A percentile compares a stretch with the other conserved stretches of the same genome.
Evolutionary conservation across 2,888 invertebrate species (phyloP).

Genomic region (Eudemis profundana): DNA sequence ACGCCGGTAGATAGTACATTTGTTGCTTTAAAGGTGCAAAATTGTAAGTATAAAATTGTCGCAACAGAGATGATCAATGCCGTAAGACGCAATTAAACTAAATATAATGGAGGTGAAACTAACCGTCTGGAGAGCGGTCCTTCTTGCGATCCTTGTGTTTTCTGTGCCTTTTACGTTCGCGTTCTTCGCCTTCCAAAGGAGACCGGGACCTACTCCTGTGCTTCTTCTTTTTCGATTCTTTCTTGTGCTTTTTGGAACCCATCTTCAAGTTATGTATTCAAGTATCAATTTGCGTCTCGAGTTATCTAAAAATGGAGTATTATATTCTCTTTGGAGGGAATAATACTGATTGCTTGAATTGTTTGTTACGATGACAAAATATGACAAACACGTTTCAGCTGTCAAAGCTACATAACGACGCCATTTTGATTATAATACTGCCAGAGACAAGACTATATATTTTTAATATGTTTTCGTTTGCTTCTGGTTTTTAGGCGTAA

Average conservation of each 20-base stretch:
- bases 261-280: constrained; percentile 63
- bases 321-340: too few species aligned
- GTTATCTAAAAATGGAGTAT: background rate
- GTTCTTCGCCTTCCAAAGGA: constrained; percentile 83
- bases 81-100: constrained; percentile 56
- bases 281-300: background rate
- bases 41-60: background rate
- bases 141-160: constrained; percentile 85
- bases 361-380: background rate
- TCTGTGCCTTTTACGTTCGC: constrained; percentile 80
- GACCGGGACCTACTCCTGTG: constrained; percentile 86
- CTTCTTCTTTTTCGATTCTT: constrained; percentile 88
- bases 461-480: too few species aligned
- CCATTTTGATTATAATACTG: constrained; percentile 17
- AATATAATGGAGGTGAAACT: constrained; percentile 59
- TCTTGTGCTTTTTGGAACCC: constrained; percentile 91
- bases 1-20: background rate
- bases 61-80: constrained; percentile 62
- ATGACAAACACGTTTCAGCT: constrained; percentile 36
- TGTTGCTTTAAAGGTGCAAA: background rate
- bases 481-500: too few species aligned
- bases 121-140: constrained; percentile 85
- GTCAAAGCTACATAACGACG: constrained; percentile 10
- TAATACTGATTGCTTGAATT: background rate
- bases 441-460: too few species aligned